Evolutionary conservation across 2,113 vertebrate genomes (phyloP).

Genomic region (Trochalopteron elliotii): DNA sequence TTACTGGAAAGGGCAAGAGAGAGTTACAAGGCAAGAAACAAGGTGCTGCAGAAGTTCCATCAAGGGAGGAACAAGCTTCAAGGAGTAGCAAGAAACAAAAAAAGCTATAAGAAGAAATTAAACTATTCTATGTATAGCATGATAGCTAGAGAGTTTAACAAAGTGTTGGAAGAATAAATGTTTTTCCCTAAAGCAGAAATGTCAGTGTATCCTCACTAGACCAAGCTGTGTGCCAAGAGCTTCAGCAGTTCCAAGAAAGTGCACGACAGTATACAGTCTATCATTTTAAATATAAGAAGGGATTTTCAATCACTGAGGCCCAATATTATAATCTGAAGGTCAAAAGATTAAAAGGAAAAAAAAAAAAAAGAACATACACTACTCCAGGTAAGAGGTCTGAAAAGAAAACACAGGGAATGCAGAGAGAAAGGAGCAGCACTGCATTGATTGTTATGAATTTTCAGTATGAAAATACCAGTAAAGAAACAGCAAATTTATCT

Average conservation of each 20-base stretch:
- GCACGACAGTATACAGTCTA: background rate
- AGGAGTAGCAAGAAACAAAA: background rate
- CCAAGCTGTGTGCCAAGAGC: constrained; percentile 15
- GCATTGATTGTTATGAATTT: background rate
- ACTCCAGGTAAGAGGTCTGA: background rate
- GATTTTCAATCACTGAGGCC: background rate
- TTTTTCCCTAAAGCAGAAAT: constrained; percentile 59
- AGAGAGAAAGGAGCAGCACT: background rate
- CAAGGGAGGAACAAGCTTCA: background rate
- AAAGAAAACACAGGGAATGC: background rate
- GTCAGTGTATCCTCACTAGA: constrained; percentile 40
- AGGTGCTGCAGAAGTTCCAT: background rate
- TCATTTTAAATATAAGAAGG: background rate
- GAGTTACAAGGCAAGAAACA: background rate
- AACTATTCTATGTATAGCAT: constrained; percentile 26
- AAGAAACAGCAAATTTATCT: background rate
- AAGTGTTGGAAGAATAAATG: constrained; percentile 46
- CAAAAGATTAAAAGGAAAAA: background rate
- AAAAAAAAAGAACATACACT: background rate
- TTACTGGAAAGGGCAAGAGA: background rate
- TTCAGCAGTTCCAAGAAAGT: constrained; percentile 17
- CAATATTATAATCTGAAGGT: background rate
- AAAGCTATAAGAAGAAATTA: constrained; percentile 1
- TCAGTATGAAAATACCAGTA: background rate
- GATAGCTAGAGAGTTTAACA: constrained; percentile 36